Evolutionary conservation across 2,113 vertebrate species (phyloP).

Genomic region (Thinocorus orbignyianus): DNA sequence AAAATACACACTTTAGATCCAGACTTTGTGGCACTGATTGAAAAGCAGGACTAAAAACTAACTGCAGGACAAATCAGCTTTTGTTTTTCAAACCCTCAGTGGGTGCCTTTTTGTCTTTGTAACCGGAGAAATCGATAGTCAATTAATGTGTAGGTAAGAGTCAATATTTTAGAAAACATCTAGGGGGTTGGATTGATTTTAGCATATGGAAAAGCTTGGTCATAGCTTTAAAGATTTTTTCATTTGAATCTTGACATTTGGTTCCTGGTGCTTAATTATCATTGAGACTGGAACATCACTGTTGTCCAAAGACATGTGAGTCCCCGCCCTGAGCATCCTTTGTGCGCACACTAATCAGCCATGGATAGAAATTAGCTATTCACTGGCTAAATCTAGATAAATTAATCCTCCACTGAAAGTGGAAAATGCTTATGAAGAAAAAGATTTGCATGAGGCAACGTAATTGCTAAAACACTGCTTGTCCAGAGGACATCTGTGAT

Average conservation of each 20-base stretch:
- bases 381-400: slow-evolving; percentile 34
- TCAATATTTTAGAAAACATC: neutral
- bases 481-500: slow-evolving; percentile 49
- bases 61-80: neutral
- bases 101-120: neutral
- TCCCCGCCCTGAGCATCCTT: neutral
- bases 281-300: neutral
- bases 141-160: neutral
- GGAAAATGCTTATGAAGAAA: slow-evolving; percentile 37
- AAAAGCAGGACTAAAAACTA: neutral
- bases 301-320: neutral
- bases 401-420: slow-evolving; percentile 22
- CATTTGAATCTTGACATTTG: neutral
- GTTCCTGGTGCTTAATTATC: neutral
- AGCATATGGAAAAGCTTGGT: neutral
- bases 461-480: slow-evolving; percentile 55
- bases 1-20: neutral
- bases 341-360: neutral
- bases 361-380: neutral
- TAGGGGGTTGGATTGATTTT: neutral
- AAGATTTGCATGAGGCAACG: slow-evolving; percentile 34
- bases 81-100: neutral
- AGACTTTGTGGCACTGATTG: neutral
- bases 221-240: neutral
- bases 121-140: neutral